A percentile compares a stretch with the other conserved stretches of the same genome.
These are phyloP conservation scores for Rhynchotus rufescens DNA, from an alignment of 2,797 vertebrate genomes.

Conservation along the genomic window DNA sequence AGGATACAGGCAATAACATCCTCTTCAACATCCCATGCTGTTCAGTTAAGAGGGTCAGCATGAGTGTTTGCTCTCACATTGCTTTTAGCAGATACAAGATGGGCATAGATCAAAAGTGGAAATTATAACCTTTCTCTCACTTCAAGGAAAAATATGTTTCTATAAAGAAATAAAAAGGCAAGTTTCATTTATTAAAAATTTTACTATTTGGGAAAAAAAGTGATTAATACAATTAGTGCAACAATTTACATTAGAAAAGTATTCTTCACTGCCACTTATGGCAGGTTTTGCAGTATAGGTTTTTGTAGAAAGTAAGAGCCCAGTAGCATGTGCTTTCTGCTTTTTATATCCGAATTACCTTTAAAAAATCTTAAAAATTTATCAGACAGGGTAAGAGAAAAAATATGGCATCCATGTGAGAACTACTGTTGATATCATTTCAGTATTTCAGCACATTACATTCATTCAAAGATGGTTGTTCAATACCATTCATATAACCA, in stretches of 20 bases:
- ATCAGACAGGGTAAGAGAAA: not conserved
- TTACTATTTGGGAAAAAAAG: not conserved
- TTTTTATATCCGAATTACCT: not conserved
- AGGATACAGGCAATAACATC: not conserved
- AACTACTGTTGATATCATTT: not conserved
- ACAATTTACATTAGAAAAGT: not conserved
- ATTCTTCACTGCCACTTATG: not conserved
- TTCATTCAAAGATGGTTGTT: not conserved
- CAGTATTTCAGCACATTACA: not conserved
- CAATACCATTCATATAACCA: not conserved
- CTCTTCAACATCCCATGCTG: not conserved
- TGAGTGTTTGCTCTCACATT: not conserved
- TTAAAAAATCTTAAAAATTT: not conserved
- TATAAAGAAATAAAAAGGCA: not conserved
- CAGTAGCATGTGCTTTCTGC: not conserved
- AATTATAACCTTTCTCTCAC: not conserved
- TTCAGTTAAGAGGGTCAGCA: not conserved
- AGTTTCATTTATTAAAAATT: not conserved
- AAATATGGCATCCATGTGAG: not conserved
- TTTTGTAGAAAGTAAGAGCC: not conserved
- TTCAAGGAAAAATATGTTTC: not conserved
- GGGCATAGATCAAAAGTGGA: not conserved
- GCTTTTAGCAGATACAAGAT: not conserved
- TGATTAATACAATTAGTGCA: not conserved
- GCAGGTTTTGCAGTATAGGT: not conserved